Evolutionary conservation across 2,113 vertebrate genomes (phyloP).

Genomic region (Perognathus longimembris): DNA sequence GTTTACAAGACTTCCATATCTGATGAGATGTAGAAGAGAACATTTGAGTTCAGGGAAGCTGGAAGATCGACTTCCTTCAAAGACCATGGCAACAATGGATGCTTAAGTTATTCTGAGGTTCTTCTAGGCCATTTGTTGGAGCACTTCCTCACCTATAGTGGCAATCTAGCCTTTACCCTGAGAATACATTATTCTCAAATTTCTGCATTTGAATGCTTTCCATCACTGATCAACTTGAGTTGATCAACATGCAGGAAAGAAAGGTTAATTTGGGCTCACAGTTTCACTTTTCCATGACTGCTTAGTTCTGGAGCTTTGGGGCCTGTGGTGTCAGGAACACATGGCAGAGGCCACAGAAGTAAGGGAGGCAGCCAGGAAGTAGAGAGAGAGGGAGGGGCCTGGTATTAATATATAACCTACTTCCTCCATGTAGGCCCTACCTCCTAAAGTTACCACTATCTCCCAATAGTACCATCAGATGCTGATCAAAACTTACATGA

Average conservation of each 20-base stretch:
- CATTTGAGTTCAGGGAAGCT: neutral
- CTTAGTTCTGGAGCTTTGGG: neutral
- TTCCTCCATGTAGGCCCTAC: neutral
- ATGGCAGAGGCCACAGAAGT: neutral
- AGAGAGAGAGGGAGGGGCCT: neutral
- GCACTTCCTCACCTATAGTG: neutral
- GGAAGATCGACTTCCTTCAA: neutral
- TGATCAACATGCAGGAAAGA: neutral
- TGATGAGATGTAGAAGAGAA: neutral
- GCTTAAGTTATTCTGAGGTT: slow-evolving; percentile 7
- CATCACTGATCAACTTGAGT: neutral
- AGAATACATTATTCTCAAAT: neutral
- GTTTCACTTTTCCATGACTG: neutral
- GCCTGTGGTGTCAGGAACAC: neutral
- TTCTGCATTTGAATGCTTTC: neutral
- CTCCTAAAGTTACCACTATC: neutral
- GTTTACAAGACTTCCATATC: neutral
- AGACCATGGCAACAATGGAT: neutral
- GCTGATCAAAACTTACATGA: neutral
- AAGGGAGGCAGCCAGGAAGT: neutral
- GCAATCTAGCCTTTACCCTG: neutral
- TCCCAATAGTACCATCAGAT: neutral
- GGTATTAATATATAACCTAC: neutral
- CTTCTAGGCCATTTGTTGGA: neutral
- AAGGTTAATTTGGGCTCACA: neutral